Conservation (phyloP, 2,888 invertebrate genomes). For the Ectemnius lituratus region DNA sequence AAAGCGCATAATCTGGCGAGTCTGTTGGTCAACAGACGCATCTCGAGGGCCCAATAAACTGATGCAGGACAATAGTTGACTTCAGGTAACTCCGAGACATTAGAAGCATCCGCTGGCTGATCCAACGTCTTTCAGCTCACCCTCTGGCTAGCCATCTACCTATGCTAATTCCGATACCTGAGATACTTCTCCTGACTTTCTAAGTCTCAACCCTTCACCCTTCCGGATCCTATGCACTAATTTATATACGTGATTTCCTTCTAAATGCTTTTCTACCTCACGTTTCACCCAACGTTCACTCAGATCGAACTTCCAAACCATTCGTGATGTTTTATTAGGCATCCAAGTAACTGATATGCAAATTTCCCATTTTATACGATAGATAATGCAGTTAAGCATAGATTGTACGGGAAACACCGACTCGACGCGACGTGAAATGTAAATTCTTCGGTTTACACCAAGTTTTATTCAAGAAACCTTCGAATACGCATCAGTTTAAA, state of each 20-base stretch:
- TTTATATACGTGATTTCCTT: background rate
- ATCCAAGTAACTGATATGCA: background rate
- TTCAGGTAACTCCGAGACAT: slow-evolving; percentile 23
- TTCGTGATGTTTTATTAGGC: no score
- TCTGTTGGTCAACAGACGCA: slow-evolving; percentile 40
- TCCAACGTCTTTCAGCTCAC: background rate
- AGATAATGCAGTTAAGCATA: no score
- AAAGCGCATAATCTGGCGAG: slow-evolving; percentile 17
- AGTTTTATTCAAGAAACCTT: no score
- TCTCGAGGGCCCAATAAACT: slow-evolving; percentile 25
- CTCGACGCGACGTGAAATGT: no score
- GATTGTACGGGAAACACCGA: no score
- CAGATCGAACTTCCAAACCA: no score
- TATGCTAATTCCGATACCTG: slow-evolving; percentile 48
- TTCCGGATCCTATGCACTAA: background rate
- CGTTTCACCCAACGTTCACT: no score
- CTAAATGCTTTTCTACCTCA: background rate
- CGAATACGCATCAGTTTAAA: no score
- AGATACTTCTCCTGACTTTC: slow-evolving; percentile 2
- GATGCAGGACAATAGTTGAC: slow-evolving; percentile 26
- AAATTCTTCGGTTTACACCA: no score
- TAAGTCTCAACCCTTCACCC: background rate
- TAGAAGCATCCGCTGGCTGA: background rate
- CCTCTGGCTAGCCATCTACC: background rate
- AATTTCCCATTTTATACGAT: background rate